These are phyloP conservation scores for Muscicapa striata DNA, from an alignment of 2,797 vertebrate genomes.

Conservation along the genomic window DNA sequence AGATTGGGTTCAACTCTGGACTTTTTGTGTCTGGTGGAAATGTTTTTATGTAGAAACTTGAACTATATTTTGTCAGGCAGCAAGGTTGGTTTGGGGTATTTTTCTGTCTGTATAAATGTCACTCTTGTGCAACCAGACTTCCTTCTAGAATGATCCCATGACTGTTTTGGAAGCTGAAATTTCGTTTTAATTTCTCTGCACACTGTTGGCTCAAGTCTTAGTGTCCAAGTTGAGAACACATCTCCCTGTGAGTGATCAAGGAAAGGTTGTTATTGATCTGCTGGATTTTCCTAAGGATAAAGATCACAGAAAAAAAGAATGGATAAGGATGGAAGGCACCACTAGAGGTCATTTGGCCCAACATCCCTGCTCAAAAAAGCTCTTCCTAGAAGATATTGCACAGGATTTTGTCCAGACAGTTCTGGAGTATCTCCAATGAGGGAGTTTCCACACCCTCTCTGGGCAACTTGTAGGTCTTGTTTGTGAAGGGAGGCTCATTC, in stretches of 20 bases:
- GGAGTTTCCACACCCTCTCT: not conserved
- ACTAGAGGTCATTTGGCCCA: not conserved
- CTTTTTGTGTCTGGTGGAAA: not conserved
- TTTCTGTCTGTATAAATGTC: not conserved
- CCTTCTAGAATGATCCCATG: not conserved
- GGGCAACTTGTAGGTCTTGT: not conserved
- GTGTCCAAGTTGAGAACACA: not conserved
- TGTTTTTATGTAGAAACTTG: not conserved
- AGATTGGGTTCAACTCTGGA: not conserved
- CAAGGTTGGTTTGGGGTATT: rapidly evolving
- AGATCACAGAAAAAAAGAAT: not conserved
- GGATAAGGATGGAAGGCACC: not conserved
- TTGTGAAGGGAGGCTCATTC: not conserved
- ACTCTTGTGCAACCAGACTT: not conserved
- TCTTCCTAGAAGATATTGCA: not conserved
- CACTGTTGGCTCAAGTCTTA: not conserved
- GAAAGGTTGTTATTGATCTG: not conserved
- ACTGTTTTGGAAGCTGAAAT: not conserved
- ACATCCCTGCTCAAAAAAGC: not conserved
- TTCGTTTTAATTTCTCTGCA: not conserved
- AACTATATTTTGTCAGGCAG: not conserved
- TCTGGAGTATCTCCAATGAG: not conserved
- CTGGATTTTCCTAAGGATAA: not conserved
- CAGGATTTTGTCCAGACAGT: not conserved
- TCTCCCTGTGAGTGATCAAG: not conserved